Evolutionary conservation across 2,797 vertebrate species (phyloP), one percentile per base, ranked within the genome.

Genomic region (Eurystomus glaucurus): DNA sequence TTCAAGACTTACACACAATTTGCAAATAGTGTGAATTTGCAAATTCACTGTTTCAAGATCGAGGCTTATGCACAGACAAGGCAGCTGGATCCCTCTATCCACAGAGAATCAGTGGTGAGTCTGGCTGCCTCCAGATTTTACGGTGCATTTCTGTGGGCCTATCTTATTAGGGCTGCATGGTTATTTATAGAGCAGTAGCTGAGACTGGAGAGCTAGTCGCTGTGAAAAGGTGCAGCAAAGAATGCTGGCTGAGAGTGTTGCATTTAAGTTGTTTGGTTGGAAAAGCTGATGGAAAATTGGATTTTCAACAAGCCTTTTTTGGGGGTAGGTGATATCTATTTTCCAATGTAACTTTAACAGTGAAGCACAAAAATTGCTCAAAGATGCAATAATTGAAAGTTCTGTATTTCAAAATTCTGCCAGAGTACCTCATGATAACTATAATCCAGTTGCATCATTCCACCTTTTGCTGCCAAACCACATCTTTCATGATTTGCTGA

Each of bases 111-210:
- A 0, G 35, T 4, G 1, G 14, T n/a, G 69, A 91, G 43, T 35
- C 46, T 71, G 41, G 7, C 39, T 92, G 70, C 58, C 77, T 87
- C 46, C 71, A 70, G 62, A 55, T 60, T 87, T 52, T 79, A 28
- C n/a, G 39, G 46, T 31, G 60, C 25, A 37, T 22, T 85, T 90
- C 52, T 91, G 33, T 57, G 31, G 55, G 11, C 54, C 68, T 83
- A 6, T 72, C 65, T 60, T 80, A 62, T 70, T 69, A 77, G 48
- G 41, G 13, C 16, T 76, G 9, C 1, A 3, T 45, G 29, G 54
- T 74, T 93, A 71, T 89, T 92, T 87, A 85, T 33, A 87, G 81
- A 86, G 45, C 25, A 78, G 45, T 2, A 33, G 16, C 35, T 87
- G 60, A 72, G 29, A 31, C 14, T 74, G 33, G 75, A 85, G 66